These are phyloP conservation scores for Nannoperca obscura DNA, from an alignment of 2,797 vertebrate genomes.

Conservation along the genomic window DNA sequence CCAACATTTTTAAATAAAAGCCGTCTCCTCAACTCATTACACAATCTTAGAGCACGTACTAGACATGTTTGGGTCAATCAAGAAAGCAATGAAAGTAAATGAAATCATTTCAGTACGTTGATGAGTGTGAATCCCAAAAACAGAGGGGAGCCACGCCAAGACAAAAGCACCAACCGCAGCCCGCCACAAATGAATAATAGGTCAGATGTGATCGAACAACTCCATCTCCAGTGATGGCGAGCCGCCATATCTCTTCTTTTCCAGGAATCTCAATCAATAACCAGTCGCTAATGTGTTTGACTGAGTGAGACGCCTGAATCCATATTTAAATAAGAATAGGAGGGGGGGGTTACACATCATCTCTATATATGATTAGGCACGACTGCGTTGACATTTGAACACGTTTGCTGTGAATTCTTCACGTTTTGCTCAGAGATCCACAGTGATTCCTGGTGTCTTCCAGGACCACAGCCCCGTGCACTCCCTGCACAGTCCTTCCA, in stretches of 20 bases:
- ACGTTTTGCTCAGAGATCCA: constrained; percentile 19
- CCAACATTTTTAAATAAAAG: not conserved
- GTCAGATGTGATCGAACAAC: constrained; percentile 82
- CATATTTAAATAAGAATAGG: constrained; percentile 81
- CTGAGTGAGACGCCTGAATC: constrained; percentile 75
- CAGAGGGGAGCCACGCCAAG: not conserved
- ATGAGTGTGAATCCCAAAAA: constrained; percentile 11
- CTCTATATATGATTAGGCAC: constrained; percentile 78
- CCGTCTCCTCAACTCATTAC: not conserved
- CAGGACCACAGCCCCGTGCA: constrained; percentile 22
- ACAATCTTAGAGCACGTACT: not conserved
- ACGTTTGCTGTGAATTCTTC: constrained; percentile 50
- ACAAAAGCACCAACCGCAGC: constrained; percentile 64
- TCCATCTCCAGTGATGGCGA: constrained; percentile 62
- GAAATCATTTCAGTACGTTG: not conserved
- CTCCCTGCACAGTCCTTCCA: constrained; percentile 29
- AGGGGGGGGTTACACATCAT: constrained; percentile 60
- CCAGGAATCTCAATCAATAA: constrained; percentile 84
- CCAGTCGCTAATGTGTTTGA: constrained; percentile 82
- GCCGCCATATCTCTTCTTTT: constrained; percentile 76
- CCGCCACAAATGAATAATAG: constrained; percentile 74
- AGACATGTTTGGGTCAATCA: constrained; percentile 3
- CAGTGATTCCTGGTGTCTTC: constrained; percentile 19
- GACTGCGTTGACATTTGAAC: constrained; percentile 51
- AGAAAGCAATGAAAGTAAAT: not conserved